Conservation (phyloP, 2,888 invertebrate genomes). For the Drosophila prostipennis region DNA sequence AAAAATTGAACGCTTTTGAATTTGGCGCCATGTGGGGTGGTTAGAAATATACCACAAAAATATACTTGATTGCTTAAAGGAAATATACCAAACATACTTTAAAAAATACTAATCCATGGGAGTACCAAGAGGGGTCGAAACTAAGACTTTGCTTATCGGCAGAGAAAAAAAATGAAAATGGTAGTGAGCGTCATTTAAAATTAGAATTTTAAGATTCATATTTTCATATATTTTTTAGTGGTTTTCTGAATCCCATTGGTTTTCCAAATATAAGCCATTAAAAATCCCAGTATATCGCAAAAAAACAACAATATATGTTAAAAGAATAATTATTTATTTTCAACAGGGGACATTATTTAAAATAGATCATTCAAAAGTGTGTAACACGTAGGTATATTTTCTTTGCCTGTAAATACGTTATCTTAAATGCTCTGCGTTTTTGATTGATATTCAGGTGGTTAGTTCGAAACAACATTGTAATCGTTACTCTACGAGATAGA, state of each 20-base stretch:
- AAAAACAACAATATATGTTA: slow-evolving; percentile 22
- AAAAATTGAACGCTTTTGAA: slow-evolving; percentile 11
- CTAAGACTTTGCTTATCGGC: no score
- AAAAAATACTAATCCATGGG: neutral
- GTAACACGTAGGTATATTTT: slow-evolving; percentile 54
- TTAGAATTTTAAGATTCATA: no score
- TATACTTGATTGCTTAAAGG: neutral
- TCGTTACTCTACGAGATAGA: slow-evolving; percentile 49
- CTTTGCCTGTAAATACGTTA: slow-evolving; percentile 53
- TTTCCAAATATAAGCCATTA: no score
- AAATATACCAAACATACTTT: neutral
- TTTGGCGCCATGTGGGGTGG: neutral
- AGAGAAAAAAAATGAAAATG: no score
- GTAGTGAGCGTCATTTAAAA: no score
- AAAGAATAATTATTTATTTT: slow-evolving; percentile 79
- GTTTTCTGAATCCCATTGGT: no score
- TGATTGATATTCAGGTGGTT: slow-evolving; percentile 72
- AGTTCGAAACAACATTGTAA: slow-evolving; percentile 51
- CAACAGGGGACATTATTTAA: slow-evolving; percentile 76
- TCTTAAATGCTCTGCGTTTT: slow-evolving; percentile 69
- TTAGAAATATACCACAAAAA: neutral
- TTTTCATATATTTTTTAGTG: no score
- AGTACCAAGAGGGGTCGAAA: neutral
- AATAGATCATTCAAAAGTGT: slow-evolving; percentile 61
- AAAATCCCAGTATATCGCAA: neutral